Evolutionary conservation across 2,888 invertebrate species (phyloP).

Genomic region (Dendrolimus pini): DNA sequence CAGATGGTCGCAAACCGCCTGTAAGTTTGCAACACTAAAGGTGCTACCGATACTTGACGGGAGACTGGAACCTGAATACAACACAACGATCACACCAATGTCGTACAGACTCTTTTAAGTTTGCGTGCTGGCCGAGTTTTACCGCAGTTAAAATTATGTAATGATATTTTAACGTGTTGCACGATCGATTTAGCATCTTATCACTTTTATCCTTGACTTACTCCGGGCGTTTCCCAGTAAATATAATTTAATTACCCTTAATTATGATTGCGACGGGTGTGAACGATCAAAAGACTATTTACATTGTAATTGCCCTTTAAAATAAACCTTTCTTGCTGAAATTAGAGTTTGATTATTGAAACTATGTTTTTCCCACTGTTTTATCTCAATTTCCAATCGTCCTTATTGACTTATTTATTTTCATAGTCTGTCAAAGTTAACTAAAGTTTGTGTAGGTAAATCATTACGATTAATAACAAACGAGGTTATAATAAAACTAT

Average conservation of each 20-base stretch:
- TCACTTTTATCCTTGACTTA: constrained; percentile 51
- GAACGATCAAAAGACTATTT: constrained; percentile 29
- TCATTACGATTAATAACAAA: too few species aligned
- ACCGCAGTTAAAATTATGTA: constrained; percentile 1
- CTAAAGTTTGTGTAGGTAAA: too few species aligned
- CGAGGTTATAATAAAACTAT: too few species aligned
- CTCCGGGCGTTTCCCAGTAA: constrained; percentile 48
- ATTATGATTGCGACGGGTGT: constrained; percentile 29
- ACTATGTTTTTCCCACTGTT: not conserved
- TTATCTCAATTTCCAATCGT: not conserved
- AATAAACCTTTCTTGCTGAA: constrained; percentile 10
- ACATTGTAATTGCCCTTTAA: constrained; percentile 22
- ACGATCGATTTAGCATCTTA: constrained; percentile 50
- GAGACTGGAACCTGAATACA: too few species aligned
- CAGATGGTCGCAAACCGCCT: too few species aligned
- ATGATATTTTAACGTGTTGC: constrained; percentile 39
- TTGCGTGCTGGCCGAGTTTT: not conserved
- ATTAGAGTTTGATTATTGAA: not conserved
- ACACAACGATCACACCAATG: too few species aligned
- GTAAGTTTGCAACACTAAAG: too few species aligned
- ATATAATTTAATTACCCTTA: constrained; percentile 35
- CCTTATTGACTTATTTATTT: too few species aligned
- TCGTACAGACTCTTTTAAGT: too few species aligned
- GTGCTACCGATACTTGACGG: too few species aligned
- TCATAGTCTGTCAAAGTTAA: too few species aligned